Conservation (phyloP, 2,797 vertebrate genomes). For the Pterois miles region DNA sequence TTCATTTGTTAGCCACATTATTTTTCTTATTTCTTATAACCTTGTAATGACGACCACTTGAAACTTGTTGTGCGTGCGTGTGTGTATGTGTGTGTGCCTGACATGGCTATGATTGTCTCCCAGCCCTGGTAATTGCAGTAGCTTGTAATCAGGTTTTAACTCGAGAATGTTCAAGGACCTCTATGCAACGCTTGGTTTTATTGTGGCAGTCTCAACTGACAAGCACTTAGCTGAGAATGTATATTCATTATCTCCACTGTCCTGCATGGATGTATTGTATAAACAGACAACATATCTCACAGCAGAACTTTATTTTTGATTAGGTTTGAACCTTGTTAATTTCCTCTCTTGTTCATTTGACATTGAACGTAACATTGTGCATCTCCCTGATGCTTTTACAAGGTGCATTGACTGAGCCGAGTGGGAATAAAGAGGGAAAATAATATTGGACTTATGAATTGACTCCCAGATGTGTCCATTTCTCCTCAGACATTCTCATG, state of each 20-base stretch:
- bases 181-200: constrained; percentile 79
- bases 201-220: constrained; percentile 62
- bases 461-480: not conserved
- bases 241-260: constrained; percentile 53
- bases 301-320: constrained; percentile 23
- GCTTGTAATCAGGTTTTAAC: constrained; percentile 63
- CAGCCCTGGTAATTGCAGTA: constrained; percentile 40
- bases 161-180: constrained; percentile 67
- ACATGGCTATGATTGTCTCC: constrained; percentile 28
- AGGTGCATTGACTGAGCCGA: constrained; percentile 14
- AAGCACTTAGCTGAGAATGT: constrained; percentile 72
- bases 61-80: not conserved
- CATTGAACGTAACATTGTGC: not conserved
- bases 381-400: constrained; percentile 20
- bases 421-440: not conserved
- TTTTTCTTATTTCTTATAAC: not conserved
- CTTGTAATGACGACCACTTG: constrained; percentile 10
- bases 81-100: not conserved
- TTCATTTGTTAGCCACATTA: not conserved
- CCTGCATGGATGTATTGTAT: constrained; percentile 54
- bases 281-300: constrained; percentile 37
- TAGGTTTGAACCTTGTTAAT: not conserved
- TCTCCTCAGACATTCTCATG: constrained; percentile 15
- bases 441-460: constrained; percentile 6
- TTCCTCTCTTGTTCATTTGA: not conserved